Evolutionary conservation across 2,888 invertebrate genomes (phyloP), one percentile per base, ranked within the genome.

Genomic region (Pycnomerus fuliginosus): DNA sequence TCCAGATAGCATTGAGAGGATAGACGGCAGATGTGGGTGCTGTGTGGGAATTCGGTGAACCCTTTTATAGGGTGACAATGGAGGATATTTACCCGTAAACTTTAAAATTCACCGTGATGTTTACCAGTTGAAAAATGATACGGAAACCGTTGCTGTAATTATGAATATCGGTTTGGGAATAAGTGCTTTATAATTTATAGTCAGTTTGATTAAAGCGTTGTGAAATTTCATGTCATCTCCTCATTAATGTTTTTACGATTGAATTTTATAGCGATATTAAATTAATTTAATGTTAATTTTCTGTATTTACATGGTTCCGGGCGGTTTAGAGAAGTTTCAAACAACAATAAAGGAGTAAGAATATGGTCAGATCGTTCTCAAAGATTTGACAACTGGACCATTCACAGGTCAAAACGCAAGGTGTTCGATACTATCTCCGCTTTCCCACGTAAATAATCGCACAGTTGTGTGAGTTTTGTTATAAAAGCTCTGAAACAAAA

Each of bases 11-110:
- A 39, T 48, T 39, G 48, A 48, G 33, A 16, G 10, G 16, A 16
- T 23, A 15, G 22, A 27, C 33, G 16, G 54, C 62, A 61, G 61
- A 61, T 61, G 61, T 60, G 58, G 60, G 61, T 53, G 61, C 50
- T 44, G 46, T 63, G 63, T 61, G 63, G 61, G 62, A 61, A 58
- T 57, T 50, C 46, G 47, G 47, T 53, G 46, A 62, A 62, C 62
- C 64, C 62, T 63, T 64, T 46, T 44, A 36, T 34, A 10, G 35
- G 32, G 53, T 53, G 55, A 55, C 53, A 55, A 55, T 52, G 52
- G 55, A 53, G 40, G 20, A 20, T 20, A 20, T 5, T 20, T 8
- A 8, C 20, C 20, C n/a, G n/a, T n/a, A n/a, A n/a, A n/a, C n/a
- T n/a, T n/a, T n/a, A n/a, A n/a, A n/a, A n/a, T n/a, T n/a, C n/a